These are phyloP conservation scores for Apodemus agrarius DNA, from an alignment of 2,797 vertebrate species.

Conservation along the genomic window DNA sequence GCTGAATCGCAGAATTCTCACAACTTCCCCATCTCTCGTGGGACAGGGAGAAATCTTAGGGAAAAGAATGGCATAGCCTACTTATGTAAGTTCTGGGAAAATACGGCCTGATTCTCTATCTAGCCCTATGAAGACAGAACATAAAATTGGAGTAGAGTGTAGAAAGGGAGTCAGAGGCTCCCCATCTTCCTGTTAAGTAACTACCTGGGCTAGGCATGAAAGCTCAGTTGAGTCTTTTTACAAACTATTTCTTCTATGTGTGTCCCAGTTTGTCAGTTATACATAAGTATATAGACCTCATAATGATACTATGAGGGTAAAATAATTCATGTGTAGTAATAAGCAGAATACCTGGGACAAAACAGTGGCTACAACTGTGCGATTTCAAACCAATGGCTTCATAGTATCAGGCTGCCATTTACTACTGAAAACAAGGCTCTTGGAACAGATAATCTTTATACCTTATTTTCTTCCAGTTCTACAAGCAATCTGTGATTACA, in stretches of 20 bases:
- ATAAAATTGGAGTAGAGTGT: background rate
- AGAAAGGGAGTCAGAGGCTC: fast-evolving
- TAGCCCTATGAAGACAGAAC: background rate
- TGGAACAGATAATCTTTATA: background rate
- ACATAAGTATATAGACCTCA: background rate
- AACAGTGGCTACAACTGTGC: background rate
- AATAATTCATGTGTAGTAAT: background rate
- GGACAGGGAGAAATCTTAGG: background rate
- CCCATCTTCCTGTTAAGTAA: background rate
- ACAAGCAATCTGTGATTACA: background rate
- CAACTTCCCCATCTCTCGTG: background rate
- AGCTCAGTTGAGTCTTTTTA: background rate
- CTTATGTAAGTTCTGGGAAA: background rate
- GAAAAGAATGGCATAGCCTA: background rate
- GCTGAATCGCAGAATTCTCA: background rate
- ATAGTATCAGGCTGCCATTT: background rate
- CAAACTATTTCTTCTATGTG: background rate
- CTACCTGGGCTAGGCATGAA: background rate
- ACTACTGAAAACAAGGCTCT: background rate
- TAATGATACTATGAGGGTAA: background rate
- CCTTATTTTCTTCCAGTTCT: background rate
- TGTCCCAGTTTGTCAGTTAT: background rate
- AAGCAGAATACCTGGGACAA: background rate
- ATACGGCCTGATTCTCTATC: background rate
- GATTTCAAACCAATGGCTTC: background rate